A percentile compares a stretch with the other conserved stretches of the same genome.
These are phyloP conservation scores for Ammospiza nelsoni DNA, from an alignment of 2,113 vertebrate species.

Conservation along the genomic window DNA sequence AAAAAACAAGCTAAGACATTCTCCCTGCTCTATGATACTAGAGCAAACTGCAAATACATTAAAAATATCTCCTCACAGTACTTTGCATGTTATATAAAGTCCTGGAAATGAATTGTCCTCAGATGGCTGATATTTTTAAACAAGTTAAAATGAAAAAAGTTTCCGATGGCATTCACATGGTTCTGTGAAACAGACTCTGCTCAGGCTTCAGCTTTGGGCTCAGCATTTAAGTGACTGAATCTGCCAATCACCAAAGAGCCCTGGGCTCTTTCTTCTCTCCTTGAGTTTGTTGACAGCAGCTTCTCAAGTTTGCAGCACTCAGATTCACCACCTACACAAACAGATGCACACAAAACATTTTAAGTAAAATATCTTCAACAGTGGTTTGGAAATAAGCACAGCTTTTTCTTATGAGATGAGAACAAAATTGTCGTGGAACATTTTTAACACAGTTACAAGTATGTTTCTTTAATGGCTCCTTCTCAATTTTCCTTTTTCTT, in stretches of 20 bases:
- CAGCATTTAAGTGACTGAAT: constrained; percentile 15
- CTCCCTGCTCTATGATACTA: neutral
- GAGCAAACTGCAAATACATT: neutral
- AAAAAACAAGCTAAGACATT: neutral
- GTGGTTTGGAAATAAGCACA: neutral
- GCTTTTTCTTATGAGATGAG: neutral
- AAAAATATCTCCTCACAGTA: constrained; percentile 4
- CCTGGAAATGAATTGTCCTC: neutral
- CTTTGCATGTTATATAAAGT: constrained; percentile 11
- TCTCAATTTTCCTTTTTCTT: neutral
- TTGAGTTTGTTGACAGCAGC: constrained; percentile 34
- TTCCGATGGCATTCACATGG: neutral
- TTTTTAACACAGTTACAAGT: neutral
- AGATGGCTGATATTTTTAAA: neutral
- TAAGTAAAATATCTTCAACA: neutral
- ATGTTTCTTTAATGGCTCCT: neutral
- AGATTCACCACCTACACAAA: neutral
- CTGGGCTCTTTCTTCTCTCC: constrained; percentile 54
- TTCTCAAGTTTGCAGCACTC: neutral
- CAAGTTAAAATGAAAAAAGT: neutral
- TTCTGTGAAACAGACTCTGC: neutral
- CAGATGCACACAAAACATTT: neutral
- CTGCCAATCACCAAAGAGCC: constrained; percentile 29
- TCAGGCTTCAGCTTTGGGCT: constrained; percentile 47
- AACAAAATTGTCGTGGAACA: neutral